Conservation (phyloP, 2,113 vertebrate species). For the Rhea pennata region DNA sequence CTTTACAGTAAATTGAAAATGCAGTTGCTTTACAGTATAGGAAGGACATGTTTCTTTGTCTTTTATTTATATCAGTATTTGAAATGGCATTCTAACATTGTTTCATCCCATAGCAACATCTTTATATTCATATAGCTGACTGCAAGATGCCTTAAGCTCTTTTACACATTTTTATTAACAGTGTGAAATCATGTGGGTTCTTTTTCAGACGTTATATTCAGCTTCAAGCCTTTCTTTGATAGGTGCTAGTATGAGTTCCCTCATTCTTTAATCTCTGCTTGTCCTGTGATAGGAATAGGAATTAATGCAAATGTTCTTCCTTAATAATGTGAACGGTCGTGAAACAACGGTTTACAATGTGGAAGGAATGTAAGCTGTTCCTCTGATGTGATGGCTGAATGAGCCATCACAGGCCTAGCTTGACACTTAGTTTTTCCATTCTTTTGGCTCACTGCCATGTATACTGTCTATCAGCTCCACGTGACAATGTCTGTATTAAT, state of each 20-base stretch:
- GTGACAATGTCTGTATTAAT: not conserved
- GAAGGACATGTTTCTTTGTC: not conserved
- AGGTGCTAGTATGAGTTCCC: slow-evolving; percentile 30
- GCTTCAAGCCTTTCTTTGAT: slow-evolving; percentile 24
- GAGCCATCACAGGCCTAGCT: not conserved
- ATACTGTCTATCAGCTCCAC: not conserved
- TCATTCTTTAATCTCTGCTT: slow-evolving; percentile 45
- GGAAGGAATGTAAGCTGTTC: not conserved
- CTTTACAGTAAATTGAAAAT: not conserved
- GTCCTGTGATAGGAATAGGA: not conserved
- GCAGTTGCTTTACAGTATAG: not conserved
- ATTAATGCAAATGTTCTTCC: slow-evolving; percentile 23
- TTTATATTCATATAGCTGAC: not conserved
- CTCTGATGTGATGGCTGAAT: not conserved
- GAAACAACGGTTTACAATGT: not conserved
- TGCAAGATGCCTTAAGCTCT: not conserved
- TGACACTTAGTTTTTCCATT: not conserved
- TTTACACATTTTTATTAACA: not conserved
- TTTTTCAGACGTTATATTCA: slow-evolving; percentile 13
- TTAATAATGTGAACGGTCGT: slow-evolving; percentile 7
- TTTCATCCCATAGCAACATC: not conserved
- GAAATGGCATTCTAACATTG: not conserved
- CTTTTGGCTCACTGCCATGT: not conserved
- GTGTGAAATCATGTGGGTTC: not conserved
- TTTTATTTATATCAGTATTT: not conserved